Percentiles rank a stretch among this genome's conserved stretches.
These are phyloP conservation scores for Aurelia aurita DNA, from an alignment of 30 jellyfish, hydroid and myxozoan species.

Conservation along the genomic window DNA sequence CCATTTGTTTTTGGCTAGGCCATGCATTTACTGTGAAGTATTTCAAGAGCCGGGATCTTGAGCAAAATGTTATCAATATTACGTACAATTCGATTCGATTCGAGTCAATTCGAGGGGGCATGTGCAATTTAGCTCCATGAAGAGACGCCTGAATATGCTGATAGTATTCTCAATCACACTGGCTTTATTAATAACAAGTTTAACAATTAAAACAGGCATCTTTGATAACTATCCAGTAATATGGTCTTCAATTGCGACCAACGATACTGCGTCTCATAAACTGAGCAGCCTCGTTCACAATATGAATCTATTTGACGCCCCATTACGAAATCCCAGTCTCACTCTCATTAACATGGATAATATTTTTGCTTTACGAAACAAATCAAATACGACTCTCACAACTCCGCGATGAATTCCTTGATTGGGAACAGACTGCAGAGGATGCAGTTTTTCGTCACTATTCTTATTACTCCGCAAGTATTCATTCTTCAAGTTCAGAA, in stretches of 20 bases:
- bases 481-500: not conserved
- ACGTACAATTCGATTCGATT: too few species aligned
- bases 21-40: constrained; percentile 18
- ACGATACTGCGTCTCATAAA: too few species aligned
- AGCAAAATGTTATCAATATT: not conserved
- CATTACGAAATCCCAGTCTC: not conserved
- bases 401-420: constrained; percentile 5
- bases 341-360: constrained; percentile 22
- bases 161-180: not conserved
- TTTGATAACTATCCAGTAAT: constrained; percentile 9
- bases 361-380: constrained; percentile 18
- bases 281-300: too few species aligned
- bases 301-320: not conserved
- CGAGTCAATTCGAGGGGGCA: too few species aligned
- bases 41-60: constrained; percentile 40
- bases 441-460: constrained; percentile 25
- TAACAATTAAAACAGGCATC: constrained; percentile 18
- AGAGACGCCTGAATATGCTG: not conserved
- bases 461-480: not conserved
- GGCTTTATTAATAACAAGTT: not conserved
- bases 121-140: not conserved
- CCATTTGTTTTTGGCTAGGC: constrained; percentile 6
- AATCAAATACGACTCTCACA: constrained; percentile 9
- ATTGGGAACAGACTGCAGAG: constrained; percentile 25
- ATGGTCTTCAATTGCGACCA: constrained; percentile 11